Conservation (phyloP, 2,888 invertebrate species). For the Nemotelus nigrinus region DNA sequence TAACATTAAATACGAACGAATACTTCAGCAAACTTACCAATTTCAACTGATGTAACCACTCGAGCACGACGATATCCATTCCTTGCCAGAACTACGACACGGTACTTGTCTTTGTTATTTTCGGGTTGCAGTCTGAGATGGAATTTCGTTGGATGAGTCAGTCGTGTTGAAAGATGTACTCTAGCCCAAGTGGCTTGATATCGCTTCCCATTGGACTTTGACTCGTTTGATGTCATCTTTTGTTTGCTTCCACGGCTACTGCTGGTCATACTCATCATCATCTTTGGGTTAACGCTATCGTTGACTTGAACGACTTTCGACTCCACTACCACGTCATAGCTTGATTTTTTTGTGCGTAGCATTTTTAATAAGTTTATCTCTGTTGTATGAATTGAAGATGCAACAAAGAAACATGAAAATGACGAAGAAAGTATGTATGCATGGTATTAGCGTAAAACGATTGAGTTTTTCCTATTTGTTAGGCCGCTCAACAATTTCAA, state of each 20-base stretch:
- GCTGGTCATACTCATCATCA: background rate
- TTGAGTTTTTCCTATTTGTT: no score
- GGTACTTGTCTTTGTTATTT: slow-evolving; percentile 54
- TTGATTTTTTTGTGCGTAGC: background rate
- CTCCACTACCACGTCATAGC: background rate
- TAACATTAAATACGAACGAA: no score
- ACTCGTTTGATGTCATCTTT: slow-evolving; percentile 22
- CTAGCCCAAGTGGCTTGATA: background rate
- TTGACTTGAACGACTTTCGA: slow-evolving; percentile 32
- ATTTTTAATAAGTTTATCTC: slow-evolving; percentile 27
- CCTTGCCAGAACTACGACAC: slow-evolving; percentile 59
- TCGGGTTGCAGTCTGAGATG: slow-evolving; percentile 60
- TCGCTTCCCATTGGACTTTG: slow-evolving; percentile 35
- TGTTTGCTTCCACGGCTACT: background rate
- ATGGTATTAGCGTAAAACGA: no score
- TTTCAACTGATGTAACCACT: background rate
- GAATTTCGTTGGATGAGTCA: slow-evolving; percentile 58
- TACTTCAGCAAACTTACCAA: background rate
- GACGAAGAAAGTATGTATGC: background rate
- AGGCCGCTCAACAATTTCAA: no score
- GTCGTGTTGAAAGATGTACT: slow-evolving; percentile 52
- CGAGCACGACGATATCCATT: background rate
- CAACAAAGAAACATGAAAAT: background rate
- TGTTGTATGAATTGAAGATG: background rate
- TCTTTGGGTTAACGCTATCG: background rate